These are phyloP conservation scores for Tigriopus japonicus DNA, from an alignment of 1,140 invertebrate genomes.

Conservation along the genomic window DNA sequence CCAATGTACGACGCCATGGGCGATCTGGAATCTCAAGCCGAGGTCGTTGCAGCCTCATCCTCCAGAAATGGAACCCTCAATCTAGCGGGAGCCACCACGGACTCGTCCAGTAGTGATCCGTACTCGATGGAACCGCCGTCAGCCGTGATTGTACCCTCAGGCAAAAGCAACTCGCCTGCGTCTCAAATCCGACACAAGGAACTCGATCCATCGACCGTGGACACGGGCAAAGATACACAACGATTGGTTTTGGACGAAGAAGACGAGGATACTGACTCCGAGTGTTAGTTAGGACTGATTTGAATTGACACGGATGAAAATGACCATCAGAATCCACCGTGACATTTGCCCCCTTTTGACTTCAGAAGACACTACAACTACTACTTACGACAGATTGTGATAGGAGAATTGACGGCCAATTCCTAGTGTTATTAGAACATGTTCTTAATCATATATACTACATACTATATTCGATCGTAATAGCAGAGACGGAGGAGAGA, in stretches of 20 bases:
- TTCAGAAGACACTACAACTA: too few relatives aligned
- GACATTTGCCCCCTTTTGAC: too few relatives aligned
- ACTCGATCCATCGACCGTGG: slow-evolving; percentile 54
- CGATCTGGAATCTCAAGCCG: slow-evolving; percentile 15
- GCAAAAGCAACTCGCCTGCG: slow-evolving; percentile 46
- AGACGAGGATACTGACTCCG: not conserved
- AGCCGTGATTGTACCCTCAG: slow-evolving; percentile 32
- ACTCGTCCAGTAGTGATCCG: slow-evolving; percentile 16
- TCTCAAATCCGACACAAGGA: slow-evolving; percentile 49
- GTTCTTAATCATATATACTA: too few relatives aligned
- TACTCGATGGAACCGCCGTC: slow-evolving; percentile 50
- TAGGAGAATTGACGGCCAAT: too few relatives aligned
- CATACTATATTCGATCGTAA: too few relatives aligned
- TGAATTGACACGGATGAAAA: too few relatives aligned
- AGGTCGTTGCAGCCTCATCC: slow-evolving; percentile 11
- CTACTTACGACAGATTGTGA: too few relatives aligned
- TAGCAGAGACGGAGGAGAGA: too few relatives aligned
- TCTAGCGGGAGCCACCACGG: slow-evolving; percentile 34
- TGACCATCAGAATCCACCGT: too few relatives aligned
- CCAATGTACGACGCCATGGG: slow-evolving; percentile 74
- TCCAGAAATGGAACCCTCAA: not conserved
- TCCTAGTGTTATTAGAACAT: too few relatives aligned
- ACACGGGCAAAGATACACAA: slow-evolving; percentile 80
- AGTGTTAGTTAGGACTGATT: not conserved
- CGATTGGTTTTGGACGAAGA: slow-evolving; percentile 64